Evolutionary conservation across 1,140 invertebrate genomes (phyloP).

Genomic region (Zaprionus ornatus): DNA sequence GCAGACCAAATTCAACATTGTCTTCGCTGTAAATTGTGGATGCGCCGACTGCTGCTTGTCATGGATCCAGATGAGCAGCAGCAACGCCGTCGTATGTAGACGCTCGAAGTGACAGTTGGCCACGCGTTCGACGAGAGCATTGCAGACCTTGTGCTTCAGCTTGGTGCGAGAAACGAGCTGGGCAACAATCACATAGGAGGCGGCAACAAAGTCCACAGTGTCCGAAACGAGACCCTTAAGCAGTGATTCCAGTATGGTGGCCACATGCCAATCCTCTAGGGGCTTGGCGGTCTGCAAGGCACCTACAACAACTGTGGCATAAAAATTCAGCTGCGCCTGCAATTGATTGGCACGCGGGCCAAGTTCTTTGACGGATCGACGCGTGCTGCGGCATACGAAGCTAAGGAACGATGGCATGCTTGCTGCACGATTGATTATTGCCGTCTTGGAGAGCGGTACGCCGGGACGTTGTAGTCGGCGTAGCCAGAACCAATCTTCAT

Average conservation of each 20-base stretch:
- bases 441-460: slow-evolving; percentile 88
- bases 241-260: slow-evolving; percentile 88
- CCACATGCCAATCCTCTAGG: slow-evolving; percentile 89
- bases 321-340: slow-evolving; percentile 91
- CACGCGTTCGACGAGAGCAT: slow-evolving; percentile 75
- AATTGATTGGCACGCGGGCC: slow-evolving; percentile 86
- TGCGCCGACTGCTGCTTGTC: slow-evolving; percentile 84
- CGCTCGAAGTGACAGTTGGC: slow-evolving; percentile 66
- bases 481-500: slow-evolving; percentile 92
- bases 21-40: slow-evolving; percentile 73
- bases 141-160: slow-evolving; percentile 87
- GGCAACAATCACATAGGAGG: slow-evolving; percentile 90
- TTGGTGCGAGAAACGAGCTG: slow-evolving; percentile 88
- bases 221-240: slow-evolving; percentile 88
- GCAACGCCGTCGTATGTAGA: slow-evolving; percentile 73
- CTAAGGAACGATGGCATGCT: slow-evolving; percentile 89
- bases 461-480: slow-evolving; percentile 89
- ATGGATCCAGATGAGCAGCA: slow-evolving; percentile 87
- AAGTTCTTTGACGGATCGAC: slow-evolving; percentile 88
- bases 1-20: slow-evolving; percentile 61
- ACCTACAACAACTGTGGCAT: slow-evolving; percentile 89
- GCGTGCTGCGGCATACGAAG: slow-evolving; percentile 89
- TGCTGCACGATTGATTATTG: slow-evolving; percentile 89
- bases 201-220: slow-evolving; percentile 88
- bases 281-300: slow-evolving; percentile 85